These are phyloP conservation scores for Myodes glareolus DNA, from an alignment of 2,113 vertebrate genomes.

Conservation along the genomic window DNA sequence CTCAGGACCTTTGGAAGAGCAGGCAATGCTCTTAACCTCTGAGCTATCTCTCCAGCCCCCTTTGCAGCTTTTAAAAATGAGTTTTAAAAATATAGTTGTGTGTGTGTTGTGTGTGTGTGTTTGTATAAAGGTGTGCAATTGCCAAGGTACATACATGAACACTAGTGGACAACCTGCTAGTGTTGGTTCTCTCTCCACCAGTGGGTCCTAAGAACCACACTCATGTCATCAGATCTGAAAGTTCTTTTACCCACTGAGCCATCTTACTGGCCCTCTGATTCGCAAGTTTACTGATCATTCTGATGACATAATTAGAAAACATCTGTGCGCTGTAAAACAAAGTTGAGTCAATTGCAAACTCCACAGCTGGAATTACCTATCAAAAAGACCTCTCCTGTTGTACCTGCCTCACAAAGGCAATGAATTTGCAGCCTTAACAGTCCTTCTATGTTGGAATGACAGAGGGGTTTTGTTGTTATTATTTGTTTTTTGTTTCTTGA, in stretches of 20 bases:
- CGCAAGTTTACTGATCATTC: conserved; percentile 24
- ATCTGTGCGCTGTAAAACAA: not conserved
- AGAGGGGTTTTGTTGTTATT: not conserved
- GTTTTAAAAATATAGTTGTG: not conserved
- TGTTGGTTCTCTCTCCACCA: no score
- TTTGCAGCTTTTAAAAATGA: not conserved
- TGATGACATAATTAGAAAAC: conserved; percentile 36
- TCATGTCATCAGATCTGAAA: not conserved
- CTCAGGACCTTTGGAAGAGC: no score
- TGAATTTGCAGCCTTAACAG: not conserved
- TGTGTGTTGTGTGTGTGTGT: not conserved
- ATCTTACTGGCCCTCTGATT: not conserved
- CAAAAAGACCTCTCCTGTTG: not conserved
- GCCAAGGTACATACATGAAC: not conserved
- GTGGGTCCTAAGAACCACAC: not conserved
- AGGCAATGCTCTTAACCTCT: no score
- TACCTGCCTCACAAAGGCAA: not conserved
- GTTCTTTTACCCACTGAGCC: no score
- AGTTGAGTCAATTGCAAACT: conserved; percentile 28
- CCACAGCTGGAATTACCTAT: not conserved
- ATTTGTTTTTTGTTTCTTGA: not conserved
- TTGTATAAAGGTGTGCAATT: not conserved
- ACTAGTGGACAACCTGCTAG: not conserved
- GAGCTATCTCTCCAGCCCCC: no score
- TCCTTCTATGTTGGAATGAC: not conserved